These are phyloP conservation scores for Cryptus viduatorius DNA, from an alignment of 2,888 invertebrate genomes.

Conservation along the genomic window DNA sequence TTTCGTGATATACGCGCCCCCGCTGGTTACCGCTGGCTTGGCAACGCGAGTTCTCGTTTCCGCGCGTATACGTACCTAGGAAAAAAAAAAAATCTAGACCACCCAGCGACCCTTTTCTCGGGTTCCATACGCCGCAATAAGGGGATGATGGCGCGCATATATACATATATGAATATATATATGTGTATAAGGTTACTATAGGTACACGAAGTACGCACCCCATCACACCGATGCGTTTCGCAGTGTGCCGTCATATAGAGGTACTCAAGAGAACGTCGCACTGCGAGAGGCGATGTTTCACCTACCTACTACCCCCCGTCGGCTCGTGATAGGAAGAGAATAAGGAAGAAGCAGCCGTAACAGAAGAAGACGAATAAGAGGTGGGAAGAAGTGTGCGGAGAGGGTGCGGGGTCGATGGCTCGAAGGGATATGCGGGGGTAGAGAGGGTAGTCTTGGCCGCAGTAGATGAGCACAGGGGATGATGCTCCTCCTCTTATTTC, in stretches of 20 bases:
- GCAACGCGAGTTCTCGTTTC: conserved; percentile 70
- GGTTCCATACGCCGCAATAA: conserved; percentile 50
- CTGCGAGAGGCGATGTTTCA: conserved; percentile 66
- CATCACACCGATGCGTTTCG: conserved; percentile 46
- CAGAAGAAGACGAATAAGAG: conserved; percentile 41
- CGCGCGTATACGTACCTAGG: conserved; percentile 15
- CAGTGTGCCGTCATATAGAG: conserved; percentile 71
- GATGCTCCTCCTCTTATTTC: conserved; percentile 46
- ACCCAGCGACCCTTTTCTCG: conserved; percentile 82
- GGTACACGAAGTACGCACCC: conserved; percentile 54
- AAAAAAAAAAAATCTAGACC: conserved; percentile 81
- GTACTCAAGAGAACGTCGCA: conserved; percentile 77
- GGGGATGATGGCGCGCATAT: conserved; percentile 48
- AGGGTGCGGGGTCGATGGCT: conserved; percentile 56
- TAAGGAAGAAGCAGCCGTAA: conserved; percentile 26
- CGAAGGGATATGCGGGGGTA: conserved; percentile 31
- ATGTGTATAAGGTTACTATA: conserved; percentile 1
- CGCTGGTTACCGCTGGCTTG: conserved; percentile 68
- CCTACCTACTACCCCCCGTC: conserved; percentile 67
- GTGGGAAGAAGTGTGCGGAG: conserved; percentile 55
- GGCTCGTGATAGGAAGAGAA: conserved; percentile 40
- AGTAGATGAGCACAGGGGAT: conserved; percentile 51
- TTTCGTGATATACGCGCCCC: conserved; percentile 15
- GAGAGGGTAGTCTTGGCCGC: conserved; percentile 28
- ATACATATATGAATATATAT: conserved; percentile 2